These are phyloP conservation scores for Hirtodrosophila duncani DNA, from an alignment of 2,888 invertebrate species.

Conservation along the genomic window DNA sequence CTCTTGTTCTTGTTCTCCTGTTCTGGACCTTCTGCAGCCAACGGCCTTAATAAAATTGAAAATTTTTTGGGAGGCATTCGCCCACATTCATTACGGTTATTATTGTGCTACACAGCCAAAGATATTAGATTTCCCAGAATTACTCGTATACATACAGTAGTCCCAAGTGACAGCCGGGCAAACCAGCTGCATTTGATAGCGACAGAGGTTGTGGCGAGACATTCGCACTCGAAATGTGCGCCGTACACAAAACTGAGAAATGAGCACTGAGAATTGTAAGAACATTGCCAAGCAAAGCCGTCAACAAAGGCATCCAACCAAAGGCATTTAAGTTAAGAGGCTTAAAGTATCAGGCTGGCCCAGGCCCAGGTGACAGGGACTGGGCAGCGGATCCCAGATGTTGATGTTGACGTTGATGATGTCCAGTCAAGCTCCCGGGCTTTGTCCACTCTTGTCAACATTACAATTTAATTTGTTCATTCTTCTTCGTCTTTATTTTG, in stretches of 20 bases:
- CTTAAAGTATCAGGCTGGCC: constrained; percentile 62
- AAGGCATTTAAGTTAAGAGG: constrained; percentile 68
- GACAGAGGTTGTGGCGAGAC: constrained; percentile 14
- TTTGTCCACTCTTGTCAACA: constrained; percentile 37
- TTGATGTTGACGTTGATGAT: not conserved
- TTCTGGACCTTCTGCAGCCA: constrained; percentile 13
- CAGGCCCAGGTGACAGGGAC: constrained; percentile 61
- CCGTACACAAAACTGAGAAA: not conserved
- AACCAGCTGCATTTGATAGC: constrained; percentile 40
- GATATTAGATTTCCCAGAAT: constrained; percentile 63
- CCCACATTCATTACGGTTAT: constrained; percentile 64
- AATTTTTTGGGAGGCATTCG: constrained; percentile 36
- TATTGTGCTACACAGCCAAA: constrained; percentile 49
- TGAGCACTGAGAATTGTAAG: constrained; percentile 16
- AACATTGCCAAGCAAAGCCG: not conserved
- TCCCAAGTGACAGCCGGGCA: constrained; percentile 5
- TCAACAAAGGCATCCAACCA: constrained; percentile 32
- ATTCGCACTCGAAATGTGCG: constrained; percentile 5
- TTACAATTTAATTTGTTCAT: constrained; percentile 52
- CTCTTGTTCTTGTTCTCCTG: too few relatives aligned
- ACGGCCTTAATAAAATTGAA: constrained; percentile 52
- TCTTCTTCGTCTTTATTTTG: constrained; percentile 22
- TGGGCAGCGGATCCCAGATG: constrained; percentile 20
- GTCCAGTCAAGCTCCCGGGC: too few relatives aligned
- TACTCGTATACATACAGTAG: constrained; percentile 3